Evolutionary conservation across 53 echinoderm and acorn worm species (phyloP), one percentile per base, ranked within the genome.

Genomic region (Glandiceps talaboti): DNA sequence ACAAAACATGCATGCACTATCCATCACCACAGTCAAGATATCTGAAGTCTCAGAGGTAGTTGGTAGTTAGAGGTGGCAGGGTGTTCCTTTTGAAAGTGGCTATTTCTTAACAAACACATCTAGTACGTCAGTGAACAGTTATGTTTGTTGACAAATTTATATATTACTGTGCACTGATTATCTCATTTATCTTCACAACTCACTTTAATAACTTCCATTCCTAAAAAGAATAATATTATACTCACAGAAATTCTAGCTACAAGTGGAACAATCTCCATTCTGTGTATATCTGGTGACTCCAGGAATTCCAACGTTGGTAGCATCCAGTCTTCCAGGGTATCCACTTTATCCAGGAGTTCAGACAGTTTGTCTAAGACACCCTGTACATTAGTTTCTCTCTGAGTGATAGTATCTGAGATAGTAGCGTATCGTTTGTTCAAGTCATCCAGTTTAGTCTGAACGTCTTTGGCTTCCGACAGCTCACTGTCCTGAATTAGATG

Each of bases 311-410:
- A 81, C 27, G 88, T 73, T 26, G 92, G 94, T 32, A 94, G 84
- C 73, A 90, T 32, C 86, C 92, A 86, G 31, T 90, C 92, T 77
- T 94, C 94, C 76, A 94, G 74, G 28, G 81, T 86, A 31, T 94
- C 94, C 74, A 89, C 92, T 28, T 85, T 83, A 29, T 64, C 80
- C 83, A 92, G 92, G 77, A 94, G 90, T 78, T 94, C 94, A n/a
- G 27, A 76, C 79, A 94, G 85, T 30, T 86, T 74, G 81, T 90
- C 86, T 0, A 82, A 79, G 73, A 94, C 81, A 26, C 88, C 80
- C 75, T 77, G 77, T 33, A 94, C 84, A 30, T 85, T 80, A 6
- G 90, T 84, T 27, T 86, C 94, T 31, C 92, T 89, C 25, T 33
- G 30, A 25, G 74, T 73, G 45, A 88, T 84, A 0, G 83, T 64